Conservation (phyloP, 2,888 invertebrate genomes). For the Trachelus iudaicus region DNA sequence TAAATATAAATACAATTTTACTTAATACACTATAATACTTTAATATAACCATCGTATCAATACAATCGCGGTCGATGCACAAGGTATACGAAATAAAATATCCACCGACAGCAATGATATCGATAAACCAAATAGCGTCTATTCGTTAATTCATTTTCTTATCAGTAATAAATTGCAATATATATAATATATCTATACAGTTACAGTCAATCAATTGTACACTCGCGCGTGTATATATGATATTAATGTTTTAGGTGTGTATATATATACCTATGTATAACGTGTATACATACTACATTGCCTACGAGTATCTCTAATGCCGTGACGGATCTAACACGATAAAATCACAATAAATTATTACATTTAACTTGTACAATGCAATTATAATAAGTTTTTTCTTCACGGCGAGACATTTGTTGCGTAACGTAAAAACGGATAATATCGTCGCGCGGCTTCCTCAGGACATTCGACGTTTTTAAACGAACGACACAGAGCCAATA, state of each 20-base stretch:
- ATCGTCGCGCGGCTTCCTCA: not conserved
- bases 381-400: not conserved
- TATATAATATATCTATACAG: not conserved
- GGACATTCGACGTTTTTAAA: not conserved
- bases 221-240: not conserved
- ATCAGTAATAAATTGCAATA: not conserved
- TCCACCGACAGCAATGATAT: not conserved
- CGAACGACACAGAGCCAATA: not conserved
- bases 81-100: constrained; percentile 1
- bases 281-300: not conserved
- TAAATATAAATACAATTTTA: constrained; percentile 10
- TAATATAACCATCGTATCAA: constrained; percentile 1
- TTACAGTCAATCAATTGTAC: constrained; percentile 5
- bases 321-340: not conserved
- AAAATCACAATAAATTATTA: not conserved
- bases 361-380: not conserved
- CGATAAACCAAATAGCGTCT: not conserved
- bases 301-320: not conserved
- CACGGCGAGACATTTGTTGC: not conserved
- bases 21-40: not conserved
- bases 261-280: constrained; percentile 1
- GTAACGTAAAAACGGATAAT: not conserved
- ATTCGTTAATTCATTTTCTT: not conserved
- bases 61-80: constrained; percentile 17
- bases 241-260: not conserved